These are phyloP conservation scores for Silurus lanzhouensis DNA, from an alignment of 2,797 vertebrate species.

Conservation along the genomic window DNA sequence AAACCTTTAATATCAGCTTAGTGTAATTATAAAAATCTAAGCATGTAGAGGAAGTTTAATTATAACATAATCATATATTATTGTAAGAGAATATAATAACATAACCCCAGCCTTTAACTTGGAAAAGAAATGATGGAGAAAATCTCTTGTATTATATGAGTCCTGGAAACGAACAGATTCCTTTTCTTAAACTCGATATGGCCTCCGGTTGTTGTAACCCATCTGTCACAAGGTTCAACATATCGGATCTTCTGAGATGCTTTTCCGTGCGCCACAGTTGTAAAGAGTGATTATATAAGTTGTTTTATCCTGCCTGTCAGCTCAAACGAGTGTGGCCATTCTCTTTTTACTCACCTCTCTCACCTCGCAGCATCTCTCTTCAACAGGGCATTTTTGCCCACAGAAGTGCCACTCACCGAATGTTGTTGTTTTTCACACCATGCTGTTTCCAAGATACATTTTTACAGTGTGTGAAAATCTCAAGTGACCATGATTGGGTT, in stretches of 20 bases:
- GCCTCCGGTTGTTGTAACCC: not conserved
- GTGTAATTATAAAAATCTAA: conserved; percentile 12
- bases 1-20: not conserved
- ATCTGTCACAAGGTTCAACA: not conserved
- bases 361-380: not conserved
- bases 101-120: not conserved
- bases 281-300: not conserved
- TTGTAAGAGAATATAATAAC: no score
- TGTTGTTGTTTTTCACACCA: not conserved
- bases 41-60: not conserved
- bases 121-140: not conserved
- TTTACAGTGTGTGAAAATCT: not conserved
- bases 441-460: not conserved
- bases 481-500: not conserved
- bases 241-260: not conserved
- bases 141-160: not conserved
- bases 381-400: not conserved
- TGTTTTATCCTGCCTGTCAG: not conserved
- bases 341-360: not conserved
- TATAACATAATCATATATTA: no score
- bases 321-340: not conserved
- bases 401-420: not conserved
- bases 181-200: not conserved
- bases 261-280: not conserved
- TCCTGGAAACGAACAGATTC: not conserved